phyloP scores from a whole-genome alignment of 2,113 vertebrate species.

The Epinephelus moara region DNA sequence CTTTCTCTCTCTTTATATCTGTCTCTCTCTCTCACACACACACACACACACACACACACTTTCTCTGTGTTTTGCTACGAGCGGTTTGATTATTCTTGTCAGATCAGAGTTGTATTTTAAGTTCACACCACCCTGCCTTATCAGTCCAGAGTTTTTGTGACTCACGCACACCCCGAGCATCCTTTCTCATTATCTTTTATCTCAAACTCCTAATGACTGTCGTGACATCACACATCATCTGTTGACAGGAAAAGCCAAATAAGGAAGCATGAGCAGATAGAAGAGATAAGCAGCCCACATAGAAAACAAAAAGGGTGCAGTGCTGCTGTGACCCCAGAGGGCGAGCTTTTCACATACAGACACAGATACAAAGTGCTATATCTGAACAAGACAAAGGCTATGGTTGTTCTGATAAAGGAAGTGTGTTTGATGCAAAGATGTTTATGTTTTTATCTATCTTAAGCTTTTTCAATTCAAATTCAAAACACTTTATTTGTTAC shows the following conservation, averaged over 20 bases:
- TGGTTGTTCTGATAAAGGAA: constrained; percentile 40
- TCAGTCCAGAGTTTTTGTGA: constrained; percentile 28
- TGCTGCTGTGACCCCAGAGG: constrained; percentile 33
- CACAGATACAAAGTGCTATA: constrained; percentile 1
- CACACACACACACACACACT: neutral
- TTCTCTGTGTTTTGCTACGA: neutral
- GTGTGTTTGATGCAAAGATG: constrained; percentile 20
- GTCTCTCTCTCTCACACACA: neutral
- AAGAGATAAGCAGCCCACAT: constrained; percentile 62
- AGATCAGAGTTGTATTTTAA: constrained; percentile 40
- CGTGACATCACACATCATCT: constrained; percentile 65
- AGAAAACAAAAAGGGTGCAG: constrained; percentile 30
- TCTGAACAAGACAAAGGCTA: constrained; percentile 28
- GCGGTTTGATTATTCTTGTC: constrained; percentile 26
- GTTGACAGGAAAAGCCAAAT: constrained; percentile 84
- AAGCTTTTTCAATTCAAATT: neutral
- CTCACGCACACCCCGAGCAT: constrained; percentile 12
- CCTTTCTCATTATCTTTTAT: constrained; percentile 52
- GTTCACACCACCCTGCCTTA: constrained; percentile 19
- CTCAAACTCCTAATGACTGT: constrained; percentile 55
- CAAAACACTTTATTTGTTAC: no score
- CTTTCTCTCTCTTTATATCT: constrained; percentile 9
- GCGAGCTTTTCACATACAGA: constrained; percentile 30
- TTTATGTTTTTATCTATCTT: constrained; percentile 27
- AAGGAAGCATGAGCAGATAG: constrained; percentile 60